phyloP scores from a whole-genome alignment of 2,888 invertebrate species.

The Lepas anatifera region DNA sequence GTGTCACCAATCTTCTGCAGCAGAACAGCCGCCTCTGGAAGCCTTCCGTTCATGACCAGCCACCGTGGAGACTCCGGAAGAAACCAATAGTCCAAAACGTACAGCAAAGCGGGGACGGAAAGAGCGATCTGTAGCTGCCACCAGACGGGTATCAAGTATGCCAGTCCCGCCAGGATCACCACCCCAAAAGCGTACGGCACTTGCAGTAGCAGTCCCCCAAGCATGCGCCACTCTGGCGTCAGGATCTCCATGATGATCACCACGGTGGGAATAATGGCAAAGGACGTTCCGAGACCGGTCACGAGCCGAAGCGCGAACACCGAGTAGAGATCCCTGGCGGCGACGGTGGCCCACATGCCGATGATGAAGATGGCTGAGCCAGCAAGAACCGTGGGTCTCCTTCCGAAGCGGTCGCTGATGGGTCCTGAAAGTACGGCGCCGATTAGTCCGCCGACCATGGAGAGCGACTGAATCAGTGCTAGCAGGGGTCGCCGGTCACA shows the following conservation, averaged over 20 bases:
- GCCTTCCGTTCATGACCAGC: slow-evolving; percentile 54
- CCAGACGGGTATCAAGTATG: slow-evolving; percentile 55
- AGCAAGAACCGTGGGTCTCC: slow-evolving; percentile 23
- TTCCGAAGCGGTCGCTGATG: slow-evolving; percentile 24
- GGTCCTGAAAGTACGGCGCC: slow-evolving; percentile 24
- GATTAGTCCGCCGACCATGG: slow-evolving; percentile 24
- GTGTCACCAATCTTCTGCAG: slow-evolving; percentile 48
- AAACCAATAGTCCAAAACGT: slow-evolving; percentile 44
- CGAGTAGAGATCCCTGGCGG: slow-evolving; percentile 21
- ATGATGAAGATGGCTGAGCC: slow-evolving; percentile 23
- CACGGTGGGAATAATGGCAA: slow-evolving; percentile 20
- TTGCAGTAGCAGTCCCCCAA: slow-evolving; percentile 52
- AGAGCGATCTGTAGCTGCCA: slow-evolving; percentile 51
- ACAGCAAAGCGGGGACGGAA: slow-evolving; percentile 47
- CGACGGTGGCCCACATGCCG: slow-evolving; percentile 21
- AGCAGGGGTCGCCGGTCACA: slow-evolving; percentile 20
- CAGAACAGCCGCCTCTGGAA: slow-evolving; percentile 47
- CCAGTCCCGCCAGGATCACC: slow-evolving; percentile 47
- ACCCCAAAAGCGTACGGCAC: slow-evolving; percentile 58
- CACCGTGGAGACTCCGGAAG: slow-evolving; percentile 69
- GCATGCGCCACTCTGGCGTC: slow-evolving; percentile 45
- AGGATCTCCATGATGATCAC: slow-evolving; percentile 42
- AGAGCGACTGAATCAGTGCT: slow-evolving; percentile 22
- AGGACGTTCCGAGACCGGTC: slow-evolving; percentile 17
- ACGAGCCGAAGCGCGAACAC: slow-evolving; percentile 25